phyloP scores from a whole-genome alignment of 2,113 vertebrate species.

The Brienomyrus longianalis region DNA sequence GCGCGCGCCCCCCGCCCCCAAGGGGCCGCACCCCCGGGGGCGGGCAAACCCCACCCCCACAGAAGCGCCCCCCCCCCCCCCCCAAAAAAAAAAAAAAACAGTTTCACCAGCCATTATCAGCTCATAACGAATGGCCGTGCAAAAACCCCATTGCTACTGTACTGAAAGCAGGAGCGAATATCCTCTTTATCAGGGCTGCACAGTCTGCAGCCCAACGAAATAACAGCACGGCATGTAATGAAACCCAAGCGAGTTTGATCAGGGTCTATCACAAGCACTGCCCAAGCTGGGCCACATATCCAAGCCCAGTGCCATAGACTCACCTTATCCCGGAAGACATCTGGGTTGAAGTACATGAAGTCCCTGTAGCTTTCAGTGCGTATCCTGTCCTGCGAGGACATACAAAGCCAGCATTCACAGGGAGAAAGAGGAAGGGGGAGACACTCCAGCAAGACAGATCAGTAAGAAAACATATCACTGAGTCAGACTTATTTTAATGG shows the following conservation, averaged over 20 bases:
- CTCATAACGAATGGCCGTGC: constrained; percentile 63
- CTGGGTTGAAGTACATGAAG: constrained; percentile 84
- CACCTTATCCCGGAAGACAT: constrained; percentile 92
- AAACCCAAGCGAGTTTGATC: constrained; percentile 59
- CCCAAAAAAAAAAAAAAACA: background rate
- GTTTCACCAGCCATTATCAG: constrained; percentile 39
- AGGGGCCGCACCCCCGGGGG: no score
- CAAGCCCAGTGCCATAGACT: constrained; percentile 32
- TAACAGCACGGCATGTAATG: constrained; percentile 51
- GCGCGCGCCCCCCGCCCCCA: no score
- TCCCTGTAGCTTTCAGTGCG: constrained; percentile 89
- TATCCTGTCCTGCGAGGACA: constrained; percentile 72
- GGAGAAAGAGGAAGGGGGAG: background rate
- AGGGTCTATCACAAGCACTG: constrained; percentile 22
- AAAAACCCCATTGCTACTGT: constrained; percentile 35
- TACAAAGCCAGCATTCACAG: background rate
- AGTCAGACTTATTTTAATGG: background rate
- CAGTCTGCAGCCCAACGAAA: constrained; percentile 55
- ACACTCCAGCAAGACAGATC: background rate
- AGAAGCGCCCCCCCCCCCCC: constrained; percentile 13
- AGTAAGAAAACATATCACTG: background rate
- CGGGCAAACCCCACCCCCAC: no score
- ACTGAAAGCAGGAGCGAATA: constrained; percentile 43
- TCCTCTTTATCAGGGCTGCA: constrained; percentile 66
- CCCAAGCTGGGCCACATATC: background rate